A percentile compares a stretch with the other conserved stretches of the same genome.
phyloP scores from a whole-genome alignment of 2,888 invertebrate genomes.

The Pachydiplax longipennis region DNA sequence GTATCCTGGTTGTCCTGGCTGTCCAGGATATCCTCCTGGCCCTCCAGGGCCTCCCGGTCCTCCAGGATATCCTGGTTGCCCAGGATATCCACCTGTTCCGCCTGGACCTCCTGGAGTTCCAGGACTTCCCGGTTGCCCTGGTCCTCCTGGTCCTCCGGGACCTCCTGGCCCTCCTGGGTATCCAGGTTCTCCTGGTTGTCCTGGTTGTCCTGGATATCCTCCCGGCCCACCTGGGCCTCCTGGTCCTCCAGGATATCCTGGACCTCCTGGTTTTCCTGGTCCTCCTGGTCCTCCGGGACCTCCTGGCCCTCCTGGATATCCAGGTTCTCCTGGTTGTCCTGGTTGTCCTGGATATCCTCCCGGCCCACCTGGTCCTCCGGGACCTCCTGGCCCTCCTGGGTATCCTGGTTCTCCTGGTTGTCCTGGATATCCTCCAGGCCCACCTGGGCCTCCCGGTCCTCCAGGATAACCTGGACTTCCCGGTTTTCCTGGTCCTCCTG shows the following conservation, averaged over 20 bases:
- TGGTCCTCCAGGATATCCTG: slow-evolving; percentile 55
- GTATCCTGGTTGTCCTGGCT: background rate
- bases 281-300: slow-evolving; percentile 49
- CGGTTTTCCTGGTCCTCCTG: slow-evolving; percentile 47
- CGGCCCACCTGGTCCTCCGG: slow-evolving; percentile 53
- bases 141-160: slow-evolving; percentile 55
- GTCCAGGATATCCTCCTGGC: slow-evolving; percentile 47
- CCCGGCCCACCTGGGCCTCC: slow-evolving; percentile 49
- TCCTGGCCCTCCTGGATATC: slow-evolving; percentile 49
- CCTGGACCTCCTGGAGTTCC: slow-evolving; percentile 56
- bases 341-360: slow-evolving; percentile 47
- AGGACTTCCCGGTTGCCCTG: no score
- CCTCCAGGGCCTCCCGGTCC: slow-evolving; percentile 48
- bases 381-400: slow-evolving; percentile 57
- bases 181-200: slow-evolving; percentile 50
- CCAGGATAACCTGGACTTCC: slow-evolving; percentile 49
- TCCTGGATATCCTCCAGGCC: slow-evolving; percentile 51
- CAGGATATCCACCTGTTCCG: slow-evolving; percentile 55
- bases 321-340: slow-evolving; percentile 47
- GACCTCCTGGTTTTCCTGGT: slow-evolving; percentile 50
- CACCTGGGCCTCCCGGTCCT: slow-evolving; percentile 47
- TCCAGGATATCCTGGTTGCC: slow-evolving; percentile 48
- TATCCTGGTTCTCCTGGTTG: slow-evolving; percentile 49
- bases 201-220: slow-evolving; percentile 49
- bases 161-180: slow-evolving; percentile 57